Base-by-base conservation (phyloP, 2,888 invertebrate species). In the Empis stercorea region DNA sequence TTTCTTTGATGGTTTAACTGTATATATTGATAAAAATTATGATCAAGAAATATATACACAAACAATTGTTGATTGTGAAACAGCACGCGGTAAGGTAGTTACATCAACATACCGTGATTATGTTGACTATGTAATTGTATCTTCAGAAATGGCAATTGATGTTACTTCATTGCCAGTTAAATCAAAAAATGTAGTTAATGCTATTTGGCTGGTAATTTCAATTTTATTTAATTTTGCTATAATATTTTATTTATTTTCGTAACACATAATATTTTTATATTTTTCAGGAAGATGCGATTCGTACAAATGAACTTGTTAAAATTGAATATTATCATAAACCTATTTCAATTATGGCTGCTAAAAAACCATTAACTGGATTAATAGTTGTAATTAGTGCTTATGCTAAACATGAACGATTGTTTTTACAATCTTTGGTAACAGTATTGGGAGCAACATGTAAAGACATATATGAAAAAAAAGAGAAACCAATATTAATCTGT, bases 341-440 rank as follows among this genome's bases (percentile, higher is more conserved):
- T 0, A 71, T 84, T 41, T 73, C 73, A 1, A 57, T 76, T 23
- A 66, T 71, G 0, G 63, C 70, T 1, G 57, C 63, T 4, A 59
- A 65, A 0, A 65, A 68, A 45, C 81, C 80, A 0, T 66, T 93
- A 16, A 57, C 63, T 0, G 80, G 77, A 39, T 85, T 86, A 57
- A 85, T 87, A 0, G 76, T 91, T 47, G 83, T 86, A 10, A 76
- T 89, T 52, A 91, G 88, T 57, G 80, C 82, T 0, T 92, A 87
- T 63, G 69, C 73, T 11, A 80, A 80, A 0, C 71, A 76, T 10
- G 89, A 92, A 68, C 71, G 89, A 23, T 76, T 76, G 17, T 89
- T 82, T 59, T 71, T 93, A 1, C 77, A 79, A 48, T 73, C 77
- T 32, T 65, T 92, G 36, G 81, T 84, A 2, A 76, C 76, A 54